Base-by-base conservation (phyloP, 1,140 invertebrate genomes). In the Drosophila sproati region DNA sequence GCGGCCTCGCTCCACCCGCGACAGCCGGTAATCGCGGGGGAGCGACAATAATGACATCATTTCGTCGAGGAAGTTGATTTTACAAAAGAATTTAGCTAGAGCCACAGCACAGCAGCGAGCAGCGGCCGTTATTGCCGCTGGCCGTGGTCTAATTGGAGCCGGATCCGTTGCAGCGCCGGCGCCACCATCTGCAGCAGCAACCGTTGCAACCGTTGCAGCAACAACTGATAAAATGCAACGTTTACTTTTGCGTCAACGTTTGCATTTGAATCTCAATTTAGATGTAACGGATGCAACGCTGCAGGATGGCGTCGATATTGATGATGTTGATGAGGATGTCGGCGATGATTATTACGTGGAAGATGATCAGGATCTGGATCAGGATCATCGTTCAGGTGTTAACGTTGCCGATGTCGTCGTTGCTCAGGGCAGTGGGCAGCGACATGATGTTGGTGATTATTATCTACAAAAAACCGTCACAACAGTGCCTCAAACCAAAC, bases 1-100 rank as follows among this genome's bases (percentile, higher is more conserved):
- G 93, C 93, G 94, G 93, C 91, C 92, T 91, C 92, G 92, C 92
- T 93, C 92, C 91, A 91, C 92, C 83, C 92, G 92, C 81, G 92
- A 93, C 76, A 92, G 92, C 83, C 92, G 92, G 92, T 93, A 93
- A 93, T 92, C 91, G 91, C 91, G 91, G 91, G 91, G 91, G 91
- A 92, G 91, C 91, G 91, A 92, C 91, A 92, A 92, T 92, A 92
- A 92, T 92, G 91, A 77, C 85, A 88, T 91, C 91, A 92, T 92
- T 92, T 92, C 91, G 91, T 92, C 90, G 88, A 92, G 90, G 91
- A 89, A 86, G 91, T 89, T 92, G 88, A 92, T 92, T 89, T 86
- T 92, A 80, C 91, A 88, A 79, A 91, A 91, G 86, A 92, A 92
- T 91, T 91, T 92, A 91, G 91, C 91, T 91, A 92, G 82, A 60